phyloP scores from a whole-genome alignment of 2,113 vertebrate genomes.

The Carlito syrichta region DNA sequence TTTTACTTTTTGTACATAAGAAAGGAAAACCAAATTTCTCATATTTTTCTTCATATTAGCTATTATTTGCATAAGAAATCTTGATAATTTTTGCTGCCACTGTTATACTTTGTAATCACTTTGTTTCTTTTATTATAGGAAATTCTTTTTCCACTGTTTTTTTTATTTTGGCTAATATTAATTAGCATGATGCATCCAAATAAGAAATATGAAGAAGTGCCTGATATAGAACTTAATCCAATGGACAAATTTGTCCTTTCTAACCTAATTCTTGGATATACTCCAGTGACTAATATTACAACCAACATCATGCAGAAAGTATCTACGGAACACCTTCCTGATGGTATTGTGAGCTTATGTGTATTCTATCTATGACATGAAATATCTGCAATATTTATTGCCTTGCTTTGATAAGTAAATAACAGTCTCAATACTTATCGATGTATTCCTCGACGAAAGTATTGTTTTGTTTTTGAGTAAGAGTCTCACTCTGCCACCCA shows the following conservation, averaged over 20 bases:
- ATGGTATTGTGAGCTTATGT: constrained; percentile 73
- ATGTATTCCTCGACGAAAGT: background rate
- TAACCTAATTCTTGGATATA: constrained; percentile 79
- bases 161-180: constrained; percentile 85
- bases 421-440: background rate
- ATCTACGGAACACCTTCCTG: constrained; percentile 77
- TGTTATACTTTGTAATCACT: background rate
- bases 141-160: constrained; percentile 84
- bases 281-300: constrained; percentile 68
- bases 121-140: constrained; percentile 71
- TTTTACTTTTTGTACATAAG: background rate
- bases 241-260: constrained; percentile 77
- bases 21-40: background rate
- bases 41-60: background rate
- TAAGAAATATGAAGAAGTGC: constrained; percentile 75
- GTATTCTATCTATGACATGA: rapidly evolving
- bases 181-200: constrained; percentile 87
- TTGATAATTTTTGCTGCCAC: background rate
- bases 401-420: background rate
- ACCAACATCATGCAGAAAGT: constrained; percentile 82
- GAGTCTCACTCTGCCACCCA: too few species aligned
- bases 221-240: constrained; percentile 73
- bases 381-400: background rate
- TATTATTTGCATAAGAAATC: constrained; percentile 15
- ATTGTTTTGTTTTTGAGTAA: too few species aligned